Base-by-base conservation (phyloP, 2,113 vertebrate genomes). In the Oxyruncus cristatus region DNA sequence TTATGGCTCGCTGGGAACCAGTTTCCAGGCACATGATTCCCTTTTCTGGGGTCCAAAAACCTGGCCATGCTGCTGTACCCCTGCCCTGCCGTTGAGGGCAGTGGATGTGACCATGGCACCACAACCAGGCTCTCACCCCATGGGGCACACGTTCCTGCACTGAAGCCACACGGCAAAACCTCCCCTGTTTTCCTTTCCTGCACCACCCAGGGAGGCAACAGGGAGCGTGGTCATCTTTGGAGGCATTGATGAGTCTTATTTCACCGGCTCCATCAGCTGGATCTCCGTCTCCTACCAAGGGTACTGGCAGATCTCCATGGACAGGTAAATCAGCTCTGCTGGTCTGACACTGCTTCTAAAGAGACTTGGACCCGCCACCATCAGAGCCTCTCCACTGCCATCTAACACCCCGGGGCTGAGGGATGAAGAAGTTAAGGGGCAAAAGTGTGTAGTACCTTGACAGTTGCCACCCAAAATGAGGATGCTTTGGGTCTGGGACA, bases 261-360 rank as follows among this genome's bases (percentile, higher is more conserved):
- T 97, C 96, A 97, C 92, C 0, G 98, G 98, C 22, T 35, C 80
- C 24, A 94, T 98, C 95, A 14, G 49, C 80, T 99, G 98, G 98
- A 96, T 99, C 70, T 97, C 98, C 0, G 76, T 99, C 66, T 97
- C 97, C 1, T 87, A 96, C 58, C 97, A 96, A 65, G 97, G 87
- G 24, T 99, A 98, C 96, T 98, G 98, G 97, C 98, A 98, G 95
- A 97, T 99, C 95, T 92, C 93, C 7, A 93, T 98, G 98, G 97
- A 98, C 94, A 98, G 98, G 98, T 98, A 49, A 26, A 30, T 5
- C 5, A 2, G 53, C 42, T 80, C 47, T 86, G 24, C 14, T 44
- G 30, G 3, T 39, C 67, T 66, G 33, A 44, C 14, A 2, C 6
- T 1, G 1, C 12, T 53, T 59, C 71, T 52, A 20, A 32, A 63